phyloP scores from a whole-genome alignment of 2,797 vertebrate species.

The Holocentrus rufus region DNA sequence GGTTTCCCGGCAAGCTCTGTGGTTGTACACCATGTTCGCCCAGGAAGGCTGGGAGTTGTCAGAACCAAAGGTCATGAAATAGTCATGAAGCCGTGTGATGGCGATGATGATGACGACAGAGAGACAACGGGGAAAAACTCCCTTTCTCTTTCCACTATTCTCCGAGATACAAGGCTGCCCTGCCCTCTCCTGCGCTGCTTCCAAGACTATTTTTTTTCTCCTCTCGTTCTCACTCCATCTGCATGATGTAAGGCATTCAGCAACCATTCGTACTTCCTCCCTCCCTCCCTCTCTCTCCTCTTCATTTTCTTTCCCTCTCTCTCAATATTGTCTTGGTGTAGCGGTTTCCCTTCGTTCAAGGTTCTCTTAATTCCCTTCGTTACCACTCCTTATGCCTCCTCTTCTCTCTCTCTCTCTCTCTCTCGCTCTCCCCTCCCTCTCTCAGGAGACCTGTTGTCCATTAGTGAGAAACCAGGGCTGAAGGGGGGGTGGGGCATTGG shows the following conservation, averaged over 20 bases:
- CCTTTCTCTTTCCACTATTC: slow-evolving; percentile 31
- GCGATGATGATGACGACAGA: slow-evolving; percentile 70
- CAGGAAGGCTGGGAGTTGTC: slow-evolving; percentile 58
- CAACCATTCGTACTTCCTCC: slow-evolving; percentile 35
- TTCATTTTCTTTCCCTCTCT: slow-evolving; percentile 31
- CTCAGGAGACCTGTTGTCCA: slow-evolving; percentile 79
- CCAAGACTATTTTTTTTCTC: slow-evolving; percentile 39
- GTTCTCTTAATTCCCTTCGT: slow-evolving; percentile 13
- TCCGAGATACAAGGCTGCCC: slow-evolving; percentile 14
- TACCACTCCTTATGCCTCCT: neutral
- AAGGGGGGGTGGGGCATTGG: slow-evolving; percentile 28
- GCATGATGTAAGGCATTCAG: slow-evolving; percentile 52
- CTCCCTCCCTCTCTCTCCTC: slow-evolving; percentile 30
- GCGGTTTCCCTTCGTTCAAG: slow-evolving; percentile 57
- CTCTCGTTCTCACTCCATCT: slow-evolving; percentile 28
- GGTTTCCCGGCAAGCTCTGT: slow-evolving; percentile 42
- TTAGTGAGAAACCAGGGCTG: slow-evolving; percentile 71
- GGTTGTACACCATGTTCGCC: slow-evolving; percentile 46
- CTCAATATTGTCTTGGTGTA: slow-evolving; percentile 43
- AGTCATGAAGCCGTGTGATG: slow-evolving; percentile 68
- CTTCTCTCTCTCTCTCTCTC: slow-evolving; percentile 19
- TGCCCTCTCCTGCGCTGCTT: slow-evolving; percentile 9
- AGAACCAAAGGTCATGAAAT: slow-evolving; percentile 72
- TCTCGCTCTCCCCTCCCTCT: slow-evolving; percentile 20
- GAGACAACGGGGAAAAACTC: slow-evolving; percentile 55